Conservation (phyloP, 2,888 invertebrate genomes). For the Eurytoma adleriae region DNA sequence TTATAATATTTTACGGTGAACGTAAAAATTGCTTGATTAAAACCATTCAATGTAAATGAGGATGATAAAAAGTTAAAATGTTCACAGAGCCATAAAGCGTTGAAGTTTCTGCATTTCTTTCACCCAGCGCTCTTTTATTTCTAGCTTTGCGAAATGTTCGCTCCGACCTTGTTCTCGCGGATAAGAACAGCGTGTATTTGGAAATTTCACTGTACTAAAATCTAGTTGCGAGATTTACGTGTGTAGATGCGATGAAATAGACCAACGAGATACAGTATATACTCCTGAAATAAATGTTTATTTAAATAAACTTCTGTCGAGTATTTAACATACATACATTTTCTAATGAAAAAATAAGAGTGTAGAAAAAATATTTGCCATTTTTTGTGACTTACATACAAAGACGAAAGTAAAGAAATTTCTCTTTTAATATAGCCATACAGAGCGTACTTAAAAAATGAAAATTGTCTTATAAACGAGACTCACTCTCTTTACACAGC, state of each 20-base stretch:
- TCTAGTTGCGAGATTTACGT: constrained; percentile 7
- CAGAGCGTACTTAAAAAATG: no score
- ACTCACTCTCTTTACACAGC: no score
- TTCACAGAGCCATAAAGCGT: background rate
- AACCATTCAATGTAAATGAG: background rate
- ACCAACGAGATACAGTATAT: background rate
- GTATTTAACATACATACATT: background rate
- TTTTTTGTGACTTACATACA: background rate
- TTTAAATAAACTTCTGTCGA: background rate
- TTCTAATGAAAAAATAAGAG: no score
- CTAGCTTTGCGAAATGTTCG: constrained; percentile 37
- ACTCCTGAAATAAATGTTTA: constrained; percentile 9
- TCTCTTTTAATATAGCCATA: no score
- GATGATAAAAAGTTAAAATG: background rate
- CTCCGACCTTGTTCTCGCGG: constrained; percentile 42
- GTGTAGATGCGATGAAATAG: background rate
- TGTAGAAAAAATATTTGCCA: no score
- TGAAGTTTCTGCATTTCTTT: background rate
- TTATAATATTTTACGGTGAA: background rate
- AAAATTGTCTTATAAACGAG: no score
- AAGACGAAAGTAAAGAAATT: no score
- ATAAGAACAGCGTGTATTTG: constrained; percentile 20
- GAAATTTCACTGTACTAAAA: constrained; percentile 20
- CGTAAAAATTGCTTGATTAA: background rate
- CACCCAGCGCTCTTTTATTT: constrained; percentile 15